Base-by-base conservation (phyloP, 2,113 vertebrate species). In the Leuciscus idus region DNA sequence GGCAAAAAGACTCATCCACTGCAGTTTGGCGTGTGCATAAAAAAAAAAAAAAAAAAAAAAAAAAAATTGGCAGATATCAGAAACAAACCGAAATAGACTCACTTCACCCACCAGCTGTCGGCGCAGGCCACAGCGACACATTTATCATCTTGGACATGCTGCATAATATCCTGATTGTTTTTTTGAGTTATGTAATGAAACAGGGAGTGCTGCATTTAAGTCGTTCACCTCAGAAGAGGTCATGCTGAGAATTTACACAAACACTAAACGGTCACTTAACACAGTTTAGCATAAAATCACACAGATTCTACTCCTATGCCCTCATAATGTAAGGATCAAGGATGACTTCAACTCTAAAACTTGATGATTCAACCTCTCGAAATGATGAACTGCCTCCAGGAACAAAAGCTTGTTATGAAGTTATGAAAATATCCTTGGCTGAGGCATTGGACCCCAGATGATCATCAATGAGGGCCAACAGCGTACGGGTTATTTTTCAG, bases 141-240 rank as follows among this genome's bases (percentile, higher is more conserved):
- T 86, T 84, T 76, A 89, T 87, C 75, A 89, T 62, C 46, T 75
- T 46, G 19, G 46, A 83, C 36, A 83, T 39, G 80, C 84, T 87
- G 80, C 81, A 81, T 80, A 84, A 78, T 85, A 77, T 68, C 46
- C 55, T n/a, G 83, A 74, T 55, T 33, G 48, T 77, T 84, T 82
- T 84, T 73, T n/a, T 64, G 36, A 85, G 66, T 83, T 87, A 66
- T 48, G 50, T 85, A 87, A 89, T 87, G 84, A 78, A 89, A 87
- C 46, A 66, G 26, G 39, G 33, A 85, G 62, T 81, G 83, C 52
- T 75, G 64, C 81, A 62, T 80, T 66, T 83, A 85, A 82, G 84
- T 62, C 68, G n/a, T 86, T 86, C 17, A 70, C 70, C 83, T 88
- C 70, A 62, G 68, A 70, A 64, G 66, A 78, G 76, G 46, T 73